Conservation (phyloP, 53 echinoderm and acorn worm species). For the Henricia sp. region DNA sequence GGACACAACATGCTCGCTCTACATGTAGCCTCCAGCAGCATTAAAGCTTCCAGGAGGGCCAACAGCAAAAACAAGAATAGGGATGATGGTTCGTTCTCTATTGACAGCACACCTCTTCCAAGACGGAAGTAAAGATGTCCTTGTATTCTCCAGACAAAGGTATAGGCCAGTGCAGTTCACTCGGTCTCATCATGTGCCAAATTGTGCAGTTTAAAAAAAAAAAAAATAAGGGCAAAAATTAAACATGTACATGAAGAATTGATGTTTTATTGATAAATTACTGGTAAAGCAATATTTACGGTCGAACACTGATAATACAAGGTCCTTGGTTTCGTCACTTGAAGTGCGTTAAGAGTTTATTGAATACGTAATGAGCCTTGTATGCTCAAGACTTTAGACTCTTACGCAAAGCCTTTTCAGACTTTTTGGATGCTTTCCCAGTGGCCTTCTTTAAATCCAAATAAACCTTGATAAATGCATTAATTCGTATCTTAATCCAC, state of each 20-base stretch:
- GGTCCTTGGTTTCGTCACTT: not conserved
- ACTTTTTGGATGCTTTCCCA: slow-evolving; percentile 2
- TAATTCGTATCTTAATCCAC: slow-evolving; percentile 24
- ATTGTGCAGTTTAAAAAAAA: not conserved
- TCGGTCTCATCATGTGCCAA: not conserved
- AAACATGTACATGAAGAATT: not conserved
- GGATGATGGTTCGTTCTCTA: not conserved
- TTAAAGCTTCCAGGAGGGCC: not conserved
- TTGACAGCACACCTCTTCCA: slow-evolving; percentile 9
- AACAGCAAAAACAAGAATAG: not conserved
- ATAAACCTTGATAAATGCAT: slow-evolving; percentile 31
- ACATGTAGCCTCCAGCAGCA: not conserved
- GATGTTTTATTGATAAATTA: not conserved
- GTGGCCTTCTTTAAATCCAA: slow-evolving; percentile 25
- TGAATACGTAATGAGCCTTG: not conserved
- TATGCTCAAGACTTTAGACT: not conserved
- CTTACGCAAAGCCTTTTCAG: slow-evolving; percentile 28
- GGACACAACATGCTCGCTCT: slow-evolving; percentile 1
- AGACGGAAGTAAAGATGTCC: not conserved
- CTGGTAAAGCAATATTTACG: not conserved
- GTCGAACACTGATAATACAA: not conserved
- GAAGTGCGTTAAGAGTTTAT: not conserved
- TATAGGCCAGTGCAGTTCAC: not conserved
- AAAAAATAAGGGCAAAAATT: not conserved
- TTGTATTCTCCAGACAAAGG: not conserved